phyloP scores from a whole-genome alignment of 1,140 invertebrate species.

The Schmidtea mediterranea region DNA sequence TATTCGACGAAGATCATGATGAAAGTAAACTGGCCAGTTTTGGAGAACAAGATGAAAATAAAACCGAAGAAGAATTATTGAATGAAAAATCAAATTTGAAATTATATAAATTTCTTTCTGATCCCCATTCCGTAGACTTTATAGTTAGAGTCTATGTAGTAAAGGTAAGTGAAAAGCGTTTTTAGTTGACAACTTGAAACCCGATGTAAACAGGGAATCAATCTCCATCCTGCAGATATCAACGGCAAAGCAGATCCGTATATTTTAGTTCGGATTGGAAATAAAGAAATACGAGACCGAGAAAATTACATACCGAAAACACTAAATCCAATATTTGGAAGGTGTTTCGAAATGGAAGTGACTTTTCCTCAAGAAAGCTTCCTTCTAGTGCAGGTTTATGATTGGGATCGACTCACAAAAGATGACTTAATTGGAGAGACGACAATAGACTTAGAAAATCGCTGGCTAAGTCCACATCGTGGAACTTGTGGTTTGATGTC shows the following conservation, averaged over 20 bases:
- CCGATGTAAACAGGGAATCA: background rate
- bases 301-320: conserved; percentile 72
- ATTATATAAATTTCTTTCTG: background rate
- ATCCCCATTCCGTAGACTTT: background rate
- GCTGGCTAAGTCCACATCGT: conserved; percentile 56
- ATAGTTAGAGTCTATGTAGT: conserved; percentile 4
- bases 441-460: conserved; percentile 61
- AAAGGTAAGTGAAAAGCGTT: background rate
- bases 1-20: background rate
- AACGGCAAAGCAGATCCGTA: conserved; percentile 35
- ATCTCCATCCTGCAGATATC: background rate
- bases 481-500: conserved; percentile 52
- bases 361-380: conserved; percentile 64
- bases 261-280: conserved; percentile 49
- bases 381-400: conserved; percentile 49
- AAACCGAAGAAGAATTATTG: no score
- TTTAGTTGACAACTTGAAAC: background rate
- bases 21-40: no score
- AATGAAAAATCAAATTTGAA: background rate
- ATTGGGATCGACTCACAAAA: conserved; percentile 59
- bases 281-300: conserved; percentile 52
- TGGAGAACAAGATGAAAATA: background rate
- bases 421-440: conserved; percentile 71
- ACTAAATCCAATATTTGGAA: conserved; percentile 62
- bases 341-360: conserved; percentile 46